These are phyloP conservation scores for Erpetoichthys calabaricus DNA, from an alignment of 2,797 vertebrate genomes.

Conservation along the genomic window DNA sequence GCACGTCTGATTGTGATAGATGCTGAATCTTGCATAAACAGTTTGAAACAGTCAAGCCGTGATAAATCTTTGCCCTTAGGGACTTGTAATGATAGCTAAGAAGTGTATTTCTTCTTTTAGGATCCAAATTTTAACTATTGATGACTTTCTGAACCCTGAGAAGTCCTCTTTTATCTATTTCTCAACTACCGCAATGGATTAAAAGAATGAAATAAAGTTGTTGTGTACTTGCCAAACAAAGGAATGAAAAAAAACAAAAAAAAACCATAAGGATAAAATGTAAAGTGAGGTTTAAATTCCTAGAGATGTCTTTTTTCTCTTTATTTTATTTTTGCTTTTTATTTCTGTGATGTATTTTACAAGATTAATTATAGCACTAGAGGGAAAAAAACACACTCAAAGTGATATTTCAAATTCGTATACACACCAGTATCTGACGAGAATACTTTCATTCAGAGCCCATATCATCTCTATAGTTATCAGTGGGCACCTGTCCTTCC, in stretches of 20 bases:
- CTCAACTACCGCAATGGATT: no score
- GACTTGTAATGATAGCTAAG: constrained; percentile 48
- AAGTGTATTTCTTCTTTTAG: constrained; percentile 63
- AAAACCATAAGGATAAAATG: constrained; percentile 7
- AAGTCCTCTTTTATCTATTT: no score
- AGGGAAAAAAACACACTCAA: no score
- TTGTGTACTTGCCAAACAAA: no score
- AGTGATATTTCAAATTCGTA: no score
- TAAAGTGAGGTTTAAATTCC: constrained; percentile 26
- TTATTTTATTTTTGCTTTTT: constrained; percentile 1
- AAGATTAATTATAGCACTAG: no score
- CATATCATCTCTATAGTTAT: constrained; percentile 55
- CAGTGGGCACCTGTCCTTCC: constrained; percentile 57
- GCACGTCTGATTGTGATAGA: constrained; percentile 77
- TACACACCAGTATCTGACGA: no score
- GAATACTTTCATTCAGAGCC: constrained; percentile 27
- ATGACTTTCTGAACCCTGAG: constrained; percentile 40
- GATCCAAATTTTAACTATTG: constrained; percentile 58
- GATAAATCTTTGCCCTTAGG: constrained; percentile 92
- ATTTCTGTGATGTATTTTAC: no score
- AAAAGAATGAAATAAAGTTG: no score
- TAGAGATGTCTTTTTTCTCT: constrained; percentile 23
- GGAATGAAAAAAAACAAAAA: no score
- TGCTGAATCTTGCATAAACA: constrained; percentile 82
- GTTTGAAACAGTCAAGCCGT: constrained; percentile 89